Evolutionary conservation across 1,140 invertebrate species (phyloP), one percentile per base, ranked within the genome.

Genomic region (Panagrolaimus sp.): DNA sequence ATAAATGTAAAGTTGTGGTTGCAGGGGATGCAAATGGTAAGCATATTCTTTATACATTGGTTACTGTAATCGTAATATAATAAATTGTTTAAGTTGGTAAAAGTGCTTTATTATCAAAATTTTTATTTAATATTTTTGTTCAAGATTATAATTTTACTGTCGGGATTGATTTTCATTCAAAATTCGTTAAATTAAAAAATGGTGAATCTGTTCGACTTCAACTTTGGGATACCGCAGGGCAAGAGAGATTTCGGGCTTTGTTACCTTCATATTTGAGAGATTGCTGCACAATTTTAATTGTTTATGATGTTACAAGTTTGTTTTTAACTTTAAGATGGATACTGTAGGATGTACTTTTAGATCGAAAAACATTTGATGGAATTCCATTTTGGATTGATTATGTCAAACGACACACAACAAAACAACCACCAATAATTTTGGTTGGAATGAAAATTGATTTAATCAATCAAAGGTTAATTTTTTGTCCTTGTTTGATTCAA

Each of bases 211-310:
- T 58, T 28, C 21, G 52, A 21, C 97, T 98, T 87, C 95, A 98
- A 88, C 96, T 98, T 78, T 98, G 95, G 95, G 95, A 98, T 85
- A 95, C 93, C 72, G 92, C 93, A 75, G 92, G 92, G 48, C 93
- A 96, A 84, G 94, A 94, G 87, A 90, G 93, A 87, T 98, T 96
- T 87, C 94, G 95, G 87, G 96, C 91, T 88, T 89, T 98, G 85
- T 95, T 95, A 71, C 95, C 95, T 12, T 26, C 21, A 12, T 58
- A 58, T 24, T 58, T 58, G 17, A 58, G 52, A 14, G 52, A 58
- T 58, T 58, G 52, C 28, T 58, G 52, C 5, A 28, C 28, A 1
- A 28, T 58, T 58, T 58, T 58, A 28, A 10, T 58, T 10, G 17
- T 21, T 58, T 58, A 58, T 58, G 52, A 58, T 58, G 21, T 58